Evolutionary conservation across 2,888 invertebrate species (phyloP).

Genomic region (Eupithecia vulgata): DNA sequence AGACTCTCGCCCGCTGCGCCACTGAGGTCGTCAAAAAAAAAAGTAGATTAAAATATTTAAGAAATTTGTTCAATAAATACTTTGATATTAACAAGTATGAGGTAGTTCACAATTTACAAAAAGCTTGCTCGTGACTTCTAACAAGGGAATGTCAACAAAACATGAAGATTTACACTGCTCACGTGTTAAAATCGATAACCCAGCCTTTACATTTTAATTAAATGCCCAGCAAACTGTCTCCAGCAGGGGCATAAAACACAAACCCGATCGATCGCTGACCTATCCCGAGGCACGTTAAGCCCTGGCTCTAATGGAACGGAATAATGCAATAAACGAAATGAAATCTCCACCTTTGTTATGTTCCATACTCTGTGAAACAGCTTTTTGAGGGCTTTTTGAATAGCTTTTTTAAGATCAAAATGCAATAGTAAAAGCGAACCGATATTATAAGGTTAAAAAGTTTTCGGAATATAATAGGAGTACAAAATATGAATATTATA

Average conservation of each 20-base stretch:
- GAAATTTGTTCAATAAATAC: no score
- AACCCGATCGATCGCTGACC: slow-evolving; percentile 21
- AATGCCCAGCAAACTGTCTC: slow-evolving; percentile 26
- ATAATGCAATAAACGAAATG: slow-evolving; percentile 70
- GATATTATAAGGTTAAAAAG: background rate
- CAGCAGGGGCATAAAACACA: slow-evolving; percentile 18
- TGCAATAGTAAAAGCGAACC: background rate
- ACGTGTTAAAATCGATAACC: background rate
- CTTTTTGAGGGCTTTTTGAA: background rate
- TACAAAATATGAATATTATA: no score
- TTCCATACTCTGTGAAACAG: slow-evolving; percentile 21
- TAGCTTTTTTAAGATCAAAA: background rate
- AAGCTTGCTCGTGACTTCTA: no score
- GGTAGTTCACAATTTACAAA: no score
- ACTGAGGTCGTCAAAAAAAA: no score
- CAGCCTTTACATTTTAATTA: slow-evolving; percentile 15
- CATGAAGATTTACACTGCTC: background rate
- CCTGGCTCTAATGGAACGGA: slow-evolving; percentile 60
- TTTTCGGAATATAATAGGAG: no score
- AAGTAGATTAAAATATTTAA: no score
- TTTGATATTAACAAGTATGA: no score
- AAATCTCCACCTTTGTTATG: slow-evolving; percentile 63
- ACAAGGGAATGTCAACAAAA: background rate
- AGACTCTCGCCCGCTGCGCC: no score
- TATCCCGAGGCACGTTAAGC: slow-evolving; percentile 28